Conservation (phyloP, 2,113 vertebrate species). For the Rhinoderma darwinii region DNA sequence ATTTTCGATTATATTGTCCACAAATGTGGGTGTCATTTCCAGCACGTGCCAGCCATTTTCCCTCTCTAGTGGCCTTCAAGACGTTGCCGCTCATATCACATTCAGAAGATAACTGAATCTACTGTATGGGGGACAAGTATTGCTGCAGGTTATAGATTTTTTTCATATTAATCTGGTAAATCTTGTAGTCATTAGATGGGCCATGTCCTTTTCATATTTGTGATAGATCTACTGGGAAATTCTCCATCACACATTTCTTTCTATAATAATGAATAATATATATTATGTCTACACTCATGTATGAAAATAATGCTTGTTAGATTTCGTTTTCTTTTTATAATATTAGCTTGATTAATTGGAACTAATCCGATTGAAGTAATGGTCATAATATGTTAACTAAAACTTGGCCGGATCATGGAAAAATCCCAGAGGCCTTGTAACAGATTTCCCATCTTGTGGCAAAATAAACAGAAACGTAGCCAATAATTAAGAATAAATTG, state of each 20-base stretch:
- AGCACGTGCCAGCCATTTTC: neutral
- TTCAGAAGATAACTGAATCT: neutral
- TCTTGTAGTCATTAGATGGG: neutral
- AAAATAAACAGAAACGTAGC: slow-evolving; percentile 13
- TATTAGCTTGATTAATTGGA: slow-evolving; percentile 3
- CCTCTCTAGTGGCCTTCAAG: neutral
- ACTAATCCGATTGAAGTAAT: slow-evolving; percentile 21
- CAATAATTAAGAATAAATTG: slow-evolving; percentile 46
- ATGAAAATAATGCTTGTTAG: neutral
- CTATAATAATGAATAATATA: slow-evolving; percentile 3
- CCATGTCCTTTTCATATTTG: neutral
- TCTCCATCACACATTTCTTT: neutral
- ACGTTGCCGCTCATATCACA: neutral
- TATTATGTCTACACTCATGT: neutral
- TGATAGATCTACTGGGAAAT: slow-evolving; percentile 9
- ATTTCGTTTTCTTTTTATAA: slow-evolving; percentile 2
- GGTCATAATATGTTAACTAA: neutral
- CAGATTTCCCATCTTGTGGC: slow-evolving; percentile 15
- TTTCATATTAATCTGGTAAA: neutral
- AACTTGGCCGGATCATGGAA: neutral
- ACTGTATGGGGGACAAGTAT: neutral
- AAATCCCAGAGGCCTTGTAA: slow-evolving; percentile 24
- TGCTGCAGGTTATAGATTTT: neutral
- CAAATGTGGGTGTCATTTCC: neutral
- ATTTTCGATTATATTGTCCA: neutral